phyloP scores from a whole-genome alignment of 2,888 invertebrate genomes.

The Morinoia aosen region DNA sequence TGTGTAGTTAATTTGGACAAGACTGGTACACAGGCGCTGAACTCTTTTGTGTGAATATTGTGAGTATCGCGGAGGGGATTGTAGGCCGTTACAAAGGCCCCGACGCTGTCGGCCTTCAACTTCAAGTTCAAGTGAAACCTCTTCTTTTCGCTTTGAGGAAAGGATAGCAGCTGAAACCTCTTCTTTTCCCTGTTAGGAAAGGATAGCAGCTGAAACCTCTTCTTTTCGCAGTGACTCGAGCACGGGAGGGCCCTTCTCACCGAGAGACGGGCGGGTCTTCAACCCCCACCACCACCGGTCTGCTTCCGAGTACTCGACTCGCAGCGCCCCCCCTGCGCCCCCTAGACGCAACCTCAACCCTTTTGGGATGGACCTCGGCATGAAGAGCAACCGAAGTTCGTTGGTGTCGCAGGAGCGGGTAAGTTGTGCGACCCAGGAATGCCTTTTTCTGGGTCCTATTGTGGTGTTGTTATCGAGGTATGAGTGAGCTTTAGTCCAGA shows the following conservation, averaged over 20 bases:
- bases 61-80: too few relatives aligned
- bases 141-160: too few relatives aligned
- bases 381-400: conserved; percentile 76
- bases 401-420: conserved; percentile 66
- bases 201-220: background rate
- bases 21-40: too few relatives aligned
- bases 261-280: conserved; percentile 58
- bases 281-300: conserved; percentile 57
- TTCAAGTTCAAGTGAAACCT: too few relatives aligned
- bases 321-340: conserved; percentile 31
- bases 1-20: too few relatives aligned
- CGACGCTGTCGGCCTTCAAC: too few relatives aligned
- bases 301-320: conserved; percentile 44
- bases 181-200: too few relatives aligned
- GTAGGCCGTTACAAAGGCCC: too few relatives aligned
- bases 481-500: conserved; percentile 35
- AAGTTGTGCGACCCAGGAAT: background rate
- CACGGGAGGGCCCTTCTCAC: conserved; percentile 61
- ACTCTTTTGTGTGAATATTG: too few relatives aligned
- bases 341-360: conserved; percentile 70
- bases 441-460: background rate
- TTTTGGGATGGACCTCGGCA: conserved; percentile 78
- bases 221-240: conserved; percentile 61
- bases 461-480: too few relatives aligned
- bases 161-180: too few relatives aligned